phyloP scores from a whole-genome alignment of 1,140 invertebrate species.

The Lutraria rhynchaena region DNA sequence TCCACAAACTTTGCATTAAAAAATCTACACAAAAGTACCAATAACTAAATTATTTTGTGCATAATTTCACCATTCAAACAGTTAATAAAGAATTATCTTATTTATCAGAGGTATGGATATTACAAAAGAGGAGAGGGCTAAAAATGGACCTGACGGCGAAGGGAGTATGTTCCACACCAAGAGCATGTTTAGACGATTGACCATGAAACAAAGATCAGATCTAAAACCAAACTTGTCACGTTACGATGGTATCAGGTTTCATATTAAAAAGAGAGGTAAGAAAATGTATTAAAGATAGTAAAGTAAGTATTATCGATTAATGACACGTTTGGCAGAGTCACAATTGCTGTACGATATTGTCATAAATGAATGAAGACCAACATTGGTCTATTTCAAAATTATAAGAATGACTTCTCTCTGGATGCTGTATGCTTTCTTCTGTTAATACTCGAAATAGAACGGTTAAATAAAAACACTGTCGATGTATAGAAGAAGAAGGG shows the following conservation, averaged over 20 bases:
- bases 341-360: too few relatives aligned
- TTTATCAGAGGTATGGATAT: conserved; percentile 41
- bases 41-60: too few relatives aligned
- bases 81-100: not conserved
- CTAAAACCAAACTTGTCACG: conserved; percentile 42
- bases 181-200: conserved; percentile 30
- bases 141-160: not conserved
- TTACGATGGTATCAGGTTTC: conserved; percentile 53
- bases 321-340: too few relatives aligned
- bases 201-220: not conserved
- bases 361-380: too few relatives aligned
- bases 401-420: too few relatives aligned
- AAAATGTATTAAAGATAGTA: too few relatives aligned
- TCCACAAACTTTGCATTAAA: too few relatives aligned
- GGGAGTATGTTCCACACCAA: conserved; percentile 19
- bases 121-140: conserved; percentile 9
- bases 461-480: not conserved
- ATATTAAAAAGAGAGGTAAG: conserved; percentile 44
- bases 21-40: too few relatives aligned
- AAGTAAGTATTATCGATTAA: too few relatives aligned
- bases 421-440: not conserved
- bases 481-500: not conserved
- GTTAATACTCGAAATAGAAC: not conserved
- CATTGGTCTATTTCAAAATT: too few relatives aligned
- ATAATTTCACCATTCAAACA: too few relatives aligned